Evolutionary conservation across 1,140 invertebrate genomes (phyloP).

Genomic region (Ephestia elutella): DNA sequence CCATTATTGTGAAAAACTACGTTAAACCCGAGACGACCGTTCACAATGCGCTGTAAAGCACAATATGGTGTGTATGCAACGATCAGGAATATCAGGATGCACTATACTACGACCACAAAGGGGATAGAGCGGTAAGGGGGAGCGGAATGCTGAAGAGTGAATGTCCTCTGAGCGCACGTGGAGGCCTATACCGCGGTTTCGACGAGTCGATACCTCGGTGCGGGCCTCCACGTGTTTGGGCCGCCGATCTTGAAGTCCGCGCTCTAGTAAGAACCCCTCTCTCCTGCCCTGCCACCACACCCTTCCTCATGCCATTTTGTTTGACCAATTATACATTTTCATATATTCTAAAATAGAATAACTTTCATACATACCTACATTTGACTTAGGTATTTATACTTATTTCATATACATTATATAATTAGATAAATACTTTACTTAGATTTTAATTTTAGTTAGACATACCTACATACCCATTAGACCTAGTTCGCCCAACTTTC

Average conservation of each 20-base stretch:
- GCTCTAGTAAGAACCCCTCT: conserved; percentile 37
- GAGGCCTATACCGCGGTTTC: conserved; percentile 64
- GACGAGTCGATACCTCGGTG: conserved; percentile 57
- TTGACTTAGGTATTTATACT: too few species aligned
- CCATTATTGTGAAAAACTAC: conserved; percentile 13
- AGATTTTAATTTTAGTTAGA: too few species aligned
- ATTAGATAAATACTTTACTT: too few species aligned
- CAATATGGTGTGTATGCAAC: conserved; percentile 52
- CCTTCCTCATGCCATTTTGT: conserved; percentile 17
- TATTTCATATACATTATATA: too few species aligned
- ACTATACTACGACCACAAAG: conserved; percentile 2
- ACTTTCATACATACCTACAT: neutral
- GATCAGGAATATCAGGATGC: conserved; percentile 60
- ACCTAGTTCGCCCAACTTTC: too few species aligned
- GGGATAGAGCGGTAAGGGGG: conserved; percentile 33
- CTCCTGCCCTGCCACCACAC: conserved; percentile 33
- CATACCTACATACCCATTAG: too few species aligned
- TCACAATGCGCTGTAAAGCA: conserved; percentile 46
- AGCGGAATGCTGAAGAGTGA: conserved; percentile 35
- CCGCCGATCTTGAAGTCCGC: conserved; percentile 49
- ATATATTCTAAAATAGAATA: neutral
- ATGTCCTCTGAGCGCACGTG: conserved; percentile 57
- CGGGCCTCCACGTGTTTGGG: conserved; percentile 60
- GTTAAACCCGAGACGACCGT: conserved; percentile 37
- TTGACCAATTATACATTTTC: too few species aligned